Conservation (phyloP, 2,888 invertebrate species). For the Oxytorus armatus region DNA sequence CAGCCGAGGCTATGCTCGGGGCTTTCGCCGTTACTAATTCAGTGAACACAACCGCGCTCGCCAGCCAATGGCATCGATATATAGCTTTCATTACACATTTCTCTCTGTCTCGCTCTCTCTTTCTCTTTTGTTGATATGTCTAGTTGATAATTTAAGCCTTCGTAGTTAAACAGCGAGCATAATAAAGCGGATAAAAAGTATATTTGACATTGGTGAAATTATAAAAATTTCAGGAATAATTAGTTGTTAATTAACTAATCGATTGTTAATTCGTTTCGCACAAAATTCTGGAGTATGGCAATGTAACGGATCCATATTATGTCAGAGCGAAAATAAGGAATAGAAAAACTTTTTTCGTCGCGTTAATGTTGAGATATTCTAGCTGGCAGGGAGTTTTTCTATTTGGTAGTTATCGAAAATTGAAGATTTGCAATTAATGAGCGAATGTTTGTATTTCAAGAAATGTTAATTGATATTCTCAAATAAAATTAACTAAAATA, state of each 20-base stretch:
- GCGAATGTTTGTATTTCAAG: neutral
- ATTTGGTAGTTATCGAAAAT: neutral
- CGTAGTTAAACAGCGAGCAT: neutral
- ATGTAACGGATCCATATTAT: too few relatives aligned
- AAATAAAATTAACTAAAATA: neutral
- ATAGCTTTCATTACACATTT: slow-evolving; percentile 20
- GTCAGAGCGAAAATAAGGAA: neutral
- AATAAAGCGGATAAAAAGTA: slow-evolving; percentile 19
- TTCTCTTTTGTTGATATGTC: neutral
- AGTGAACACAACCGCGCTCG: slow-evolving; percentile 51
- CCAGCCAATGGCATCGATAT: slow-evolving; percentile 37
- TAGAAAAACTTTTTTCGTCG: neutral
- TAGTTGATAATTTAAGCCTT: slow-evolving; percentile 3
- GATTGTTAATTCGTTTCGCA: neutral
- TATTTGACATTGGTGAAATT: neutral
- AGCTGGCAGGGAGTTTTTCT: neutral
- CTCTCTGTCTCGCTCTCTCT: neutral
- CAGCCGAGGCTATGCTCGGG: slow-evolving; percentile 56
- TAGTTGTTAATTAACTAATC: neutral
- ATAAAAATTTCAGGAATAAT: neutral
- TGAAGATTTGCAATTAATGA: neutral
- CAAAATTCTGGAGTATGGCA: too few relatives aligned
- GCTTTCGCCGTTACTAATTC: slow-evolving; percentile 68
- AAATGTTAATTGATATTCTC: neutral
- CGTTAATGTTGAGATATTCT: neutral